Conservation (phyloP, 1,140 invertebrate species). For the Anastatus disparis region DNA sequence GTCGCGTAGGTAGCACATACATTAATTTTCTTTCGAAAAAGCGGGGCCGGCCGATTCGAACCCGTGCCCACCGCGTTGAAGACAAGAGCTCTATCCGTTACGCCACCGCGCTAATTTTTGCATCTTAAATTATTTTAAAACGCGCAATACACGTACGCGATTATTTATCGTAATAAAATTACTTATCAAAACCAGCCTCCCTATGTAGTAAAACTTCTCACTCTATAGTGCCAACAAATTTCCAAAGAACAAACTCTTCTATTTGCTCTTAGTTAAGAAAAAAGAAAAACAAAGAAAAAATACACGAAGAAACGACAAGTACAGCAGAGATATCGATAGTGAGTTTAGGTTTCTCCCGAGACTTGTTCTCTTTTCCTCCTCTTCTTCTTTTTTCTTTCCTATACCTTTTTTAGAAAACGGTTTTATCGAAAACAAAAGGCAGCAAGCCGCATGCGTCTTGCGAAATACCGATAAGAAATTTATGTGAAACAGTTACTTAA, state of each 20-base stretch:
- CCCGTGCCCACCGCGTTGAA: too few species aligned
- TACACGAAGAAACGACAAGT: too few species aligned
- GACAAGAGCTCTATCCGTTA: too few species aligned
- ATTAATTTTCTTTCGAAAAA: too few species aligned
- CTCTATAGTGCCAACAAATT: not conserved
- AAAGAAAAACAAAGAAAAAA: not conserved
- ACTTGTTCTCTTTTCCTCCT: not conserved
- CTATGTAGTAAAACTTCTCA: not conserved
- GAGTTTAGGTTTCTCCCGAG: conserved; percentile 17
- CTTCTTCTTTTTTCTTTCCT: not conserved
- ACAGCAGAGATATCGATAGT: not conserved
- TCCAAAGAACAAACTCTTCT: not conserved
- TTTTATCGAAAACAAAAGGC: conserved; percentile 30
- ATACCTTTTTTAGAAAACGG: not conserved
- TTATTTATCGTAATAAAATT: conserved; percentile 14
- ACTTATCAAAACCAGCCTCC: not conserved
- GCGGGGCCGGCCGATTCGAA: too few species aligned
- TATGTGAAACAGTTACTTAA: conserved; percentile 31
- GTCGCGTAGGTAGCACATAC: too few species aligned
- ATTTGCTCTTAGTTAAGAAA: not conserved
- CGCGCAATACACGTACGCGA: not conserved
- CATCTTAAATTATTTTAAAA: not conserved
- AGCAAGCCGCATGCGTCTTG: not conserved
- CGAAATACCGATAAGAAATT: conserved; percentile 28
- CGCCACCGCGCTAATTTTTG: too few species aligned